Evolutionary conservation across 2,797 vertebrate species (phyloP).

Genomic region (Coranthus polyacanthus): DNA sequence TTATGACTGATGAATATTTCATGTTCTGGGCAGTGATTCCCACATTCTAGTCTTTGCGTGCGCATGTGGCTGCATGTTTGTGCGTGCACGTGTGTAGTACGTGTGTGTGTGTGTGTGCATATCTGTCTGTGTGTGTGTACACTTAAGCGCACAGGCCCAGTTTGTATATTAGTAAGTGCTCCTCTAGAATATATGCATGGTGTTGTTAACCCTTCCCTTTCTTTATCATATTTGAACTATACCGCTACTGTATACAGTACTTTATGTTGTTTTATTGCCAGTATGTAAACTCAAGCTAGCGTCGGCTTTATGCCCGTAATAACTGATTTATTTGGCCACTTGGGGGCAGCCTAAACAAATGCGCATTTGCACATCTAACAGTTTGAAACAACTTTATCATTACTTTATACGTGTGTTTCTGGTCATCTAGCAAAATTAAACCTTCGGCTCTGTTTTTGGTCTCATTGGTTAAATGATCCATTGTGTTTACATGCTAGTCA

Average conservation of each 20-base stretch:
- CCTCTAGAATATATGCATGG: conserved; percentile 46
- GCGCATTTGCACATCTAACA: too few species aligned
- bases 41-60: conserved; percentile 77
- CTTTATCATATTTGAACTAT: background rate
- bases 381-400: too few species aligned
- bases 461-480: too few species aligned
- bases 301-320: background rate
- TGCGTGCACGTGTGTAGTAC: conserved; percentile 21
- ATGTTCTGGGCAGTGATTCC: conserved; percentile 90
- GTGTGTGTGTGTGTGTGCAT: conserved; percentile 22
- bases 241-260: background rate
- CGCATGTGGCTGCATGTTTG: conserved; percentile 51
- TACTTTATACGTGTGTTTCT: too few species aligned
- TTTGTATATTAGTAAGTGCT: conserved; percentile 45
- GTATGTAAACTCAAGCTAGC: conserved; percentile 1
- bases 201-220: conserved; percentile 62
- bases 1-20: conserved; percentile 96
- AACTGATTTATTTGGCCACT: conserved; percentile 4
- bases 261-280: background rate
- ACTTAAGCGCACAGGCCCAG: conserved; percentile 10
- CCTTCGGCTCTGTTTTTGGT: too few species aligned
- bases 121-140: conserved; percentile 15
- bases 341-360: conserved; percentile 11
- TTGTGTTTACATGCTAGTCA: too few species aligned
- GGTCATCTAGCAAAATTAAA: too few species aligned